phyloP scores from a whole-genome alignment of 2,797 vertebrate genomes.

The Gouania willdenowi region DNA sequence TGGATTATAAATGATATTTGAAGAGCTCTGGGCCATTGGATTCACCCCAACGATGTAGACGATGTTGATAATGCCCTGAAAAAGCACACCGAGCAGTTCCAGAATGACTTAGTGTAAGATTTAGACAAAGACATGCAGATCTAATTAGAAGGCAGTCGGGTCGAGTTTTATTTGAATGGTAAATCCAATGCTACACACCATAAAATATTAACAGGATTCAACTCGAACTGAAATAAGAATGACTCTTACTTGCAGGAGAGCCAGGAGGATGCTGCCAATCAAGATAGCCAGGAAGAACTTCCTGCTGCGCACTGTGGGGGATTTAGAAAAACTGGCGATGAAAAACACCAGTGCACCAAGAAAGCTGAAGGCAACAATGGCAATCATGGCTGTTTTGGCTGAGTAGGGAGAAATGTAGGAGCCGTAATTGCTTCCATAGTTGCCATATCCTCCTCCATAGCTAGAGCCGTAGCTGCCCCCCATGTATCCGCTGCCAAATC shows the following conservation, averaged over 20 bases:
- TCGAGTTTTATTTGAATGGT: no score
- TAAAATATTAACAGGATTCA: no score
- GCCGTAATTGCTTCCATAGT: constrained; percentile 49
- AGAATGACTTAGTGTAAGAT: no score
- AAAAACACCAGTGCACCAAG: constrained; percentile 74
- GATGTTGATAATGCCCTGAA: constrained; percentile 82
- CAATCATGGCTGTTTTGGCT: constrained; percentile 86
- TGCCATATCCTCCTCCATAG: constrained; percentile 10
- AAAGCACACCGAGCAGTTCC: no score
- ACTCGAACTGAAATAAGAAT: background rate
- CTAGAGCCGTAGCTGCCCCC: background rate
- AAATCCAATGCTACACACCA: no score
- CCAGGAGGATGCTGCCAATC: constrained; percentile 68
- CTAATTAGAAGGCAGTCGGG: no score
- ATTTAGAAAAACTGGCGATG: constrained; percentile 76
- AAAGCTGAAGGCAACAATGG: constrained; percentile 83
- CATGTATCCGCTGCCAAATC: constrained; percentile 51
- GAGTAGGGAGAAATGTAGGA: constrained; percentile 80
- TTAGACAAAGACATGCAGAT: no score
- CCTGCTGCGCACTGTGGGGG: constrained; percentile 60
- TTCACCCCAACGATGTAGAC: constrained; percentile 88
- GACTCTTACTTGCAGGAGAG: constrained; percentile 63
- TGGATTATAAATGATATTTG: constrained; percentile 79
- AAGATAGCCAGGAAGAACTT: constrained; percentile 81
- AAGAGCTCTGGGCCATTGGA: constrained; percentile 81